A percentile compares a stretch with the other conserved stretches of the same genome.
These are phyloP conservation scores for Drosophila pruinosa DNA, from an alignment of 1,140 invertebrate species.

Conservation along the genomic window DNA sequence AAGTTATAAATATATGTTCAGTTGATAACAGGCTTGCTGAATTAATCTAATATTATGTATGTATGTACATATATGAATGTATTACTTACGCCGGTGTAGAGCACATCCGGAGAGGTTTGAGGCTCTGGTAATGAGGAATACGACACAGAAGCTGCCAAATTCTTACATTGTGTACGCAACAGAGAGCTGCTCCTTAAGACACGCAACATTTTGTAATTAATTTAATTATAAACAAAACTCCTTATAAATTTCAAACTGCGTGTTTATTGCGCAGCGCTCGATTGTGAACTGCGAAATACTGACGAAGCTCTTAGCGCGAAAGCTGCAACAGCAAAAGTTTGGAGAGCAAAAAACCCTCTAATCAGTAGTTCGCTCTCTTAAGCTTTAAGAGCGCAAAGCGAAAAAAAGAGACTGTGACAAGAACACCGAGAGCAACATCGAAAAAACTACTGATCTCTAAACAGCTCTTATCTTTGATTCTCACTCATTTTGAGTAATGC, in stretches of 20 bases:
- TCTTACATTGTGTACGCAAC: slow-evolving; percentile 47
- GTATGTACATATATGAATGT: neutral
- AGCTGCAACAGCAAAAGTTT: slow-evolving; percentile 31
- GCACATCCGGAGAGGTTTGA: slow-evolving; percentile 66
- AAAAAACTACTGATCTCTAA: slow-evolving; percentile 5
- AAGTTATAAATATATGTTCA: neutral
- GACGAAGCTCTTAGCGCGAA: slow-evolving; percentile 1
- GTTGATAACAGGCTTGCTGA: slow-evolving; percentile 8
- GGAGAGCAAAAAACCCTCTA: slow-evolving; percentile 6
- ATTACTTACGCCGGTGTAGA: slow-evolving; percentile 73
- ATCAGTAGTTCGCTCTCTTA: neutral
- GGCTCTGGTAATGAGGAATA: slow-evolving; percentile 65
- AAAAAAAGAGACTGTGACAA: neutral
- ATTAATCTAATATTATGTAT: neutral
- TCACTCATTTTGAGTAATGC: slow-evolving; percentile 4
- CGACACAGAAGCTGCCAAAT: slow-evolving; percentile 45
- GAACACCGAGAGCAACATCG: neutral
- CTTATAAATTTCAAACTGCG: neutral
- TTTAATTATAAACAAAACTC: neutral
- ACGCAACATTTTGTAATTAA: slow-evolving; percentile 60
- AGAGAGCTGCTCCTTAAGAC: slow-evolving; percentile 54
- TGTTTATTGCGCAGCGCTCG: slow-evolving; percentile 41
- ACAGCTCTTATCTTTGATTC: neutral
- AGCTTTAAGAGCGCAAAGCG: neutral
- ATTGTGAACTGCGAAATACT: slow-evolving; percentile 30